Evolutionary conservation across 2,113 vertebrate species (phyloP), one percentile per base, ranked within the genome.

Genomic region (Typhlomys cinereus): DNA sequence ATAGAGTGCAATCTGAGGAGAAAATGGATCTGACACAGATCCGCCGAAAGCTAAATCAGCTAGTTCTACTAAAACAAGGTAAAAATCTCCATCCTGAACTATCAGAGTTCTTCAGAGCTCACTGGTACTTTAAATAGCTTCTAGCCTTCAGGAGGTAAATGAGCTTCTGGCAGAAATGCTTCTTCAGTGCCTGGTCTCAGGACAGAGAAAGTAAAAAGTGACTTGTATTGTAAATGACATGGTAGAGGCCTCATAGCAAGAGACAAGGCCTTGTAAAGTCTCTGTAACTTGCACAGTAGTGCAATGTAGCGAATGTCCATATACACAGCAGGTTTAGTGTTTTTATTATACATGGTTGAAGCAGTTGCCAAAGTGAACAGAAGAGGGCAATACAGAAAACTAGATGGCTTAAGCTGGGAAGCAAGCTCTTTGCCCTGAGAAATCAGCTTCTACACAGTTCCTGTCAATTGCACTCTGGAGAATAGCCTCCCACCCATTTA

Each of bases 121-220:
- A 89, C 69, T 69, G 85, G 57, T 71, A 44, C 89, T 92, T 64
- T 85, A 95, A 96, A 94, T 92, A 96, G 70, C 86, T 62, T 52
- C 57, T 59, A 67, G 39, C 41, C 87, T 48, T 75, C 86, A 88
- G 92, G 95, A 95, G 91, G 86, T 89, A 95, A 96, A 94, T 93
- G 94, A 95, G 76, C 23, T 39, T 78, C 48, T 46, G 23, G 41
- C 41, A 82, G 75, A 76, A 57, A 2, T 44, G 79, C 74, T 88
- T 44, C 71, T 54, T 62, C 50, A 83, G 88, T 48, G 15, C 7
- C 50, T 64, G 52, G 88, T 36, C 64, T 90, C 48, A 13, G 44
- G 31, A 41, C 64, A 34, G 70, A 88, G 23, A 70, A 11, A 73
- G 61, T 52, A 87, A 82, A 61, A 20, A 36, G 62, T 41, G 46